Percentiles rank a stretch among this genome's conserved stretches.
Conservation (phyloP, 2,797 vertebrate genomes). For the Anabacerthia variegaticeps region DNA sequence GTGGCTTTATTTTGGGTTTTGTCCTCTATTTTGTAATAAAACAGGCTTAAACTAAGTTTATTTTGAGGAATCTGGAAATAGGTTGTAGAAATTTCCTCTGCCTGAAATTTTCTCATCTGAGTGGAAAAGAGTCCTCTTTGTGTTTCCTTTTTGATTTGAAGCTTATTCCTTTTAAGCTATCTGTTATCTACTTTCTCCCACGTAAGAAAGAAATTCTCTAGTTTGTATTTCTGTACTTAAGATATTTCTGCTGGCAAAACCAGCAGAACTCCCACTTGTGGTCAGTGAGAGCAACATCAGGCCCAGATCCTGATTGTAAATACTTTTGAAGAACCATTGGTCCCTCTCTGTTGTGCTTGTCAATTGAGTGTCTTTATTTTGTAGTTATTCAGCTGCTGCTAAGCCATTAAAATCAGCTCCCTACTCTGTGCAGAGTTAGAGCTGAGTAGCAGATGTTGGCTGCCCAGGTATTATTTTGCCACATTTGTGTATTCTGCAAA, state of each 20-base stretch:
- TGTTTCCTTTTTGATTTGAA: background rate
- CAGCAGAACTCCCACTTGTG: slow-evolving; percentile 16
- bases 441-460: background rate
- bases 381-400: background rate
- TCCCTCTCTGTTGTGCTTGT: background rate
- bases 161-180: background rate
- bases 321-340: background rate
- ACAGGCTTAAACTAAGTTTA: background rate
- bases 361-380: background rate
- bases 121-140: background rate
- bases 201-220: background rate
- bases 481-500: background rate
- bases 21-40: background rate
- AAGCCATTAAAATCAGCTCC: background rate
- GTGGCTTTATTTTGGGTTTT: background rate
- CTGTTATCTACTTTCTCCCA: background rate
- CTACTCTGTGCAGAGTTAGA: background rate
- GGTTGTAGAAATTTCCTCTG: background rate
- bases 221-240: background rate
- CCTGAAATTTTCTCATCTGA: background rate
- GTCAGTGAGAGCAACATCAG: background rate
- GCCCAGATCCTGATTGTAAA: background rate
- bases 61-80: background rate
- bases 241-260: background rate
- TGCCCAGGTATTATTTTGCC: background rate